Evolutionary conservation across 2,888 invertebrate genomes (phyloP).

Genomic region (Latrodectus elegans): DNA sequence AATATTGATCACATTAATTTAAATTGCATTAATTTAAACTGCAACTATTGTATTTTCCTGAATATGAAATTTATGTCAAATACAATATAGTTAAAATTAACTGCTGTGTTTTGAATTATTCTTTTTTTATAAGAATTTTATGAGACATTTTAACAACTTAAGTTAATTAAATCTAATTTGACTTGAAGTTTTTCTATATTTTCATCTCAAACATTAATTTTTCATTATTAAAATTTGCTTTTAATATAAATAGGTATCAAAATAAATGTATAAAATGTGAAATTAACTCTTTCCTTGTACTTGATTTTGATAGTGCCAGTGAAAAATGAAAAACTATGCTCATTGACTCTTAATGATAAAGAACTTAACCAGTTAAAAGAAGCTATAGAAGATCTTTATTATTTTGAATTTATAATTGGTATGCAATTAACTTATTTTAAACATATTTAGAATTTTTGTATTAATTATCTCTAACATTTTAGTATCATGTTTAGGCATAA

Average conservation of each 20-base stretch:
- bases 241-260: neutral
- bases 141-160: too few relatives aligned
- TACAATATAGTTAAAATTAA: too few relatives aligned
- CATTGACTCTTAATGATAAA: constrained; percentile 73
- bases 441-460: neutral
- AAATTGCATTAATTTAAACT: too few relatives aligned
- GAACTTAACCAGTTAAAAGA: constrained; percentile 75
- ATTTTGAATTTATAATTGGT: constrained; percentile 78
- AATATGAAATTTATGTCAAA: too few relatives aligned
- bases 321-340: constrained; percentile 75
- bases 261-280: too few relatives aligned
- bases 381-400: constrained; percentile 78
- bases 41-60: too few relatives aligned
- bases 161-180: neutral
- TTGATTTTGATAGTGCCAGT: constrained; percentile 73
- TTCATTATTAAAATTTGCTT: neutral
- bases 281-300: too few relatives aligned
- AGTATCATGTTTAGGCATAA: neutral
- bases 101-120: too few relatives aligned
- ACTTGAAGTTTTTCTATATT: neutral
- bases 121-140: too few relatives aligned
- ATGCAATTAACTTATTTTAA: constrained; percentile 64
- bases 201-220: neutral
- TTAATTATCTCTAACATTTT: neutral
- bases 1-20: too few relatives aligned